Conservation (phyloP, 1,140 invertebrate genomes). For the Metopolophium dirhodum region DNA sequence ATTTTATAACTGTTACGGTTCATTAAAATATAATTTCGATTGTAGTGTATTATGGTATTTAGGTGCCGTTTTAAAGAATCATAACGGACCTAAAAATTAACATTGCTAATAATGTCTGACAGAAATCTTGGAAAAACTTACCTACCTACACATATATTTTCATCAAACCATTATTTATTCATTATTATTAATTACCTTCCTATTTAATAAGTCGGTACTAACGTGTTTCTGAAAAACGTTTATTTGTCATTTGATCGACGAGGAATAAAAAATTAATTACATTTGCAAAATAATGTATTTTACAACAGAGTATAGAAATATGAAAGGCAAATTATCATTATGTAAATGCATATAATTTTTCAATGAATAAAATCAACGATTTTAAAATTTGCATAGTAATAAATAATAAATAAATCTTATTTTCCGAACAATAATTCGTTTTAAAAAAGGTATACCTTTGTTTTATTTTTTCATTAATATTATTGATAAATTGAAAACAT, state of each 20-base stretch:
- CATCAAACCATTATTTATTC: not conserved
- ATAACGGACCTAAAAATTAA: no score
- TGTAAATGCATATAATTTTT: not conserved
- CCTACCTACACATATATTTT: no score
- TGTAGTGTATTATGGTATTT: no score
- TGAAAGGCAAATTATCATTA: not conserved
- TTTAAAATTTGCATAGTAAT: not conserved
- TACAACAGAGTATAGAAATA: not conserved
- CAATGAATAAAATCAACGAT: not conserved
- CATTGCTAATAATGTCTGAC: no score
- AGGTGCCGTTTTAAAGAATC: no score
- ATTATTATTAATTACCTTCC: not conserved
- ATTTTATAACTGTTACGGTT: no score
- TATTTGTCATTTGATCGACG: not conserved
- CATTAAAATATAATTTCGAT: no score
- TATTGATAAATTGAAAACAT: not conserved
- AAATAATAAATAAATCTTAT: constrained; percentile 4
- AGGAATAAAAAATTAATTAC: not conserved
- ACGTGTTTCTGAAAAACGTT: not conserved
- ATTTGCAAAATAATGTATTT: not conserved
- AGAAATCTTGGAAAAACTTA: no score
- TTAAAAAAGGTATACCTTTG: not conserved
- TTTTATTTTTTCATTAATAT: not conserved
- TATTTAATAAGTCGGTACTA: not conserved
- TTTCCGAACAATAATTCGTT: not conserved